These are phyloP conservation scores for Habrosyne pyritoides DNA, from an alignment of 2,888 invertebrate species.

Conservation along the genomic window DNA sequence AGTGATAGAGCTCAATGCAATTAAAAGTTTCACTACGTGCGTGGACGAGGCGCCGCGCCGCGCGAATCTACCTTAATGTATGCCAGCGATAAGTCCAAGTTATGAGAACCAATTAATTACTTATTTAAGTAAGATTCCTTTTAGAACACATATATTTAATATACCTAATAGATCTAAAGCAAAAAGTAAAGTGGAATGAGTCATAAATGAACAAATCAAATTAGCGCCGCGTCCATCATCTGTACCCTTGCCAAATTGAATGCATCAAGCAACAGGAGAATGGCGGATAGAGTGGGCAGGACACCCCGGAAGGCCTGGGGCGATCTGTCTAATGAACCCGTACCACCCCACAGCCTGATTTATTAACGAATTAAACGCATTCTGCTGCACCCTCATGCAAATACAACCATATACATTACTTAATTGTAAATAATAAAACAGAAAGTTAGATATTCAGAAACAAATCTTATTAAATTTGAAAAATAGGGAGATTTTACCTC, in stretches of 20 bases:
- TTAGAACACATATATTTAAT: slow-evolving; percentile 36
- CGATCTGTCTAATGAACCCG: slow-evolving; percentile 81
- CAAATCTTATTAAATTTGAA: not conserved
- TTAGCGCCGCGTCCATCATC: slow-evolving; percentile 63
- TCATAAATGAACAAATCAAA: slow-evolving; percentile 45
- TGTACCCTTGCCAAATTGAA: slow-evolving; percentile 66
- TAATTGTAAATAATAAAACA: slow-evolving; percentile 32
- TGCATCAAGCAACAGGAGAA: slow-evolving; percentile 68
- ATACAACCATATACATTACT: slow-evolving; percentile 42
- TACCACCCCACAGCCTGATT: slow-evolving; percentile 78
- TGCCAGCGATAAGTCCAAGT: slow-evolving; percentile 76
- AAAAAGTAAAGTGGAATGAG: slow-evolving; percentile 15
- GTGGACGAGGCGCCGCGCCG: slow-evolving; percentile 72
- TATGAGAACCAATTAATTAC: slow-evolving; percentile 80
- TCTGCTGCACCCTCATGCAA: slow-evolving; percentile 77
- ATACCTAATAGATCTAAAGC: slow-evolving; percentile 10
- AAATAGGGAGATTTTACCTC: not conserved
- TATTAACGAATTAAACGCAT: slow-evolving; percentile 84
- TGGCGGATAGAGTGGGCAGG: slow-evolving; percentile 63
- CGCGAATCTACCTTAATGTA: slow-evolving; percentile 78
- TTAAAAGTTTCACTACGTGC: slow-evolving; percentile 83
- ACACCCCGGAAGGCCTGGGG: slow-evolving; percentile 77
- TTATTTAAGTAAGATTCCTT: slow-evolving; percentile 70
- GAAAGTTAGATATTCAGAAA: slow-evolving; percentile 18
- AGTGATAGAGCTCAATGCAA: slow-evolving; percentile 81